Percentiles rank a stretch among this genome's conserved stretches.
Evolutionary conservation across 1,140 invertebrate genomes (phyloP).

Genomic region (Drosophila prosaltans): DNA sequence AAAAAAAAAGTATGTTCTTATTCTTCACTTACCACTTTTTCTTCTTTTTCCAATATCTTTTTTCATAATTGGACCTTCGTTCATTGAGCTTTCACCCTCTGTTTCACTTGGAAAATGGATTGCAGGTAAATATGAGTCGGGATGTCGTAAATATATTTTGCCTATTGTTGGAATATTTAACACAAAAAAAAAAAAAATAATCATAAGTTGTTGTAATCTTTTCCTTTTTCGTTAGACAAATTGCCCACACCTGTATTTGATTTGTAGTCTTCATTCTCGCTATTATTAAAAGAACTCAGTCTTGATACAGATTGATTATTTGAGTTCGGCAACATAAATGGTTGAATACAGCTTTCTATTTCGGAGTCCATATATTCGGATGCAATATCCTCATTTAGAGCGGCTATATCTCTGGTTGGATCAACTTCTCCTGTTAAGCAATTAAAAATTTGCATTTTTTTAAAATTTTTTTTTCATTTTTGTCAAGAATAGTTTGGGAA

Average conservation of each 20-base stretch:
- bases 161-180: constrained; percentile 75
- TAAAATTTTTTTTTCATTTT: too few species aligned
- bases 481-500: too few species aligned
- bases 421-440: constrained; percentile 83
- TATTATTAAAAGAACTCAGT: constrained; percentile 87
- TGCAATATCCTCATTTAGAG: constrained; percentile 88
- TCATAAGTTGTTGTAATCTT: too few species aligned
- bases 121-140: constrained; percentile 92
- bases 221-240: neutral
- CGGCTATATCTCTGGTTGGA: constrained; percentile 87
- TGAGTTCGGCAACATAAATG: constrained; percentile 83
- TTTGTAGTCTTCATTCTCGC: constrained; percentile 86
- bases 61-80: constrained; percentile 58
- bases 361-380: constrained; percentile 89
- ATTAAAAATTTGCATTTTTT: neutral
- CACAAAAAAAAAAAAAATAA: neutral
- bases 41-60: constrained; percentile 54
- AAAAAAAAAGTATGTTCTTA: neutral
- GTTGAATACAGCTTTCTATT: constrained; percentile 86
- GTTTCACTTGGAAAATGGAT: constrained; percentile 89
- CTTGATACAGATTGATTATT: constrained; percentile 85
- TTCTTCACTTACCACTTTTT: constrained; percentile 59
- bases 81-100: constrained; percentile 86
- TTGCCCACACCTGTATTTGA: constrained; percentile 84
- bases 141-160: constrained; percentile 91